These are phyloP conservation scores for Chelonus insularis DNA, from an alignment of 1,140 invertebrate species.

Conservation along the genomic window DNA sequence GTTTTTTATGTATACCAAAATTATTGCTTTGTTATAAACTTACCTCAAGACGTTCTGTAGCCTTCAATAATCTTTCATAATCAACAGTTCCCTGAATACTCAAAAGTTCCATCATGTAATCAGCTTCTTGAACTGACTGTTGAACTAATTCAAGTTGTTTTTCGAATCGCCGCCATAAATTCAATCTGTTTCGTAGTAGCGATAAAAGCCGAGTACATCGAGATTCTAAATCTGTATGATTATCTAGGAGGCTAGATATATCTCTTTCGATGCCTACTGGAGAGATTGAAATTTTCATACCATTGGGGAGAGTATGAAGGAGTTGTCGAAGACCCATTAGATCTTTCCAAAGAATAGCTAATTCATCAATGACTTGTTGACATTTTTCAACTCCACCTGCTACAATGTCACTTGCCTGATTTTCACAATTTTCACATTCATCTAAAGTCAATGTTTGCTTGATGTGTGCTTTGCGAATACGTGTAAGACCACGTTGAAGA, in stretches of 20 bases:
- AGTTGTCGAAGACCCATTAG: conserved; percentile 73
- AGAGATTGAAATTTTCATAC: conserved; percentile 72
- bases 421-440: conserved; percentile 71
- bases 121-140: conserved; percentile 77
- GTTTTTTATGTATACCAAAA: no score
- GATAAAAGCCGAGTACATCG: conserved; percentile 68
- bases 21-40: conserved; percentile 43
- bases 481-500: conserved; percentile 69
- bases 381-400: conserved; percentile 71
- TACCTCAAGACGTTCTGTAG: conserved; percentile 78
- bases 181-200: conserved; percentile 67
- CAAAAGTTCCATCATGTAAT: conserved; percentile 82
- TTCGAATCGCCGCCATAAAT: conserved; percentile 75
- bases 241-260: conserved; percentile 74
- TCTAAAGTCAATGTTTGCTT: conserved; percentile 67
- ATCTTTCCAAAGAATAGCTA: conserved; percentile 73
- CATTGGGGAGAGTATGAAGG: conserved; percentile 73
- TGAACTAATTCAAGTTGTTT: conserved; percentile 75
- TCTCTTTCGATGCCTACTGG: conserved; percentile 73
- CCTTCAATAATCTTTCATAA: conserved; percentile 77
- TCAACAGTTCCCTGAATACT: conserved; percentile 79
- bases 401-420: conserved; percentile 71
- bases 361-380: conserved; percentile 66
- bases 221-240: conserved; percentile 70
- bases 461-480: conserved; percentile 68